These are phyloP conservation scores for Poecilus cupreus DNA, from an alignment of 2,888 invertebrate species.

Conservation along the genomic window DNA sequence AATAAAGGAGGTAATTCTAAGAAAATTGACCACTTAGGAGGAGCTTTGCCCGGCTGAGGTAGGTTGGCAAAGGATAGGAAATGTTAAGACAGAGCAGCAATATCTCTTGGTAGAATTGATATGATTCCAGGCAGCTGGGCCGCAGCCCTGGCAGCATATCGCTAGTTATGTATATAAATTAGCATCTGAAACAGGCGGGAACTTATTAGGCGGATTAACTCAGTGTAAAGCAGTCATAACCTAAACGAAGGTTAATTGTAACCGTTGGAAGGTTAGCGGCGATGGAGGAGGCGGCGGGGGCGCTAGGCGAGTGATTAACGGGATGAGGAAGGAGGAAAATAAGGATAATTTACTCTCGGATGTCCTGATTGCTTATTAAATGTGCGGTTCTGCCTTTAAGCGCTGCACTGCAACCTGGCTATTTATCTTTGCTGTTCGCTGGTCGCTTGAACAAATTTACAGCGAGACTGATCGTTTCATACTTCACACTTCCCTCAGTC, in stretches of 20 bases:
- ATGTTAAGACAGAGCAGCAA: background rate
- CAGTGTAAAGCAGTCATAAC: constrained; percentile 38
- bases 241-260: constrained; percentile 49
- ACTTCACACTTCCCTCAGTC: background rate
- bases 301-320: constrained; percentile 34
- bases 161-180: constrained; percentile 15
- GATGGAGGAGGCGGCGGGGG: background rate
- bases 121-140: background rate
- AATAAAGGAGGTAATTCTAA: no score
- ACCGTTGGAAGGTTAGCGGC: constrained; percentile 27
- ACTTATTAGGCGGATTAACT: constrained; percentile 43
- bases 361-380: constrained; percentile 62
- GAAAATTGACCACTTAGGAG: no score
- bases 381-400: constrained; percentile 36
- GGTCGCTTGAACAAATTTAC: background rate
- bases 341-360: constrained; percentile 62
- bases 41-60: background rate
- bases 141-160: background rate
- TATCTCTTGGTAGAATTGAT: background rate
- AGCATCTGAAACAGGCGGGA: constrained; percentile 16
- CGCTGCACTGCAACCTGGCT: constrained; percentile 27
- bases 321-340: constrained; percentile 44
- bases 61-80: background rate
- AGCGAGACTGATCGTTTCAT: background rate
- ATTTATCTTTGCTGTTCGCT: constrained; percentile 7